Base-by-base conservation (phyloP, 2,113 vertebrate genomes). In the Rissa tridactyla region DNA sequence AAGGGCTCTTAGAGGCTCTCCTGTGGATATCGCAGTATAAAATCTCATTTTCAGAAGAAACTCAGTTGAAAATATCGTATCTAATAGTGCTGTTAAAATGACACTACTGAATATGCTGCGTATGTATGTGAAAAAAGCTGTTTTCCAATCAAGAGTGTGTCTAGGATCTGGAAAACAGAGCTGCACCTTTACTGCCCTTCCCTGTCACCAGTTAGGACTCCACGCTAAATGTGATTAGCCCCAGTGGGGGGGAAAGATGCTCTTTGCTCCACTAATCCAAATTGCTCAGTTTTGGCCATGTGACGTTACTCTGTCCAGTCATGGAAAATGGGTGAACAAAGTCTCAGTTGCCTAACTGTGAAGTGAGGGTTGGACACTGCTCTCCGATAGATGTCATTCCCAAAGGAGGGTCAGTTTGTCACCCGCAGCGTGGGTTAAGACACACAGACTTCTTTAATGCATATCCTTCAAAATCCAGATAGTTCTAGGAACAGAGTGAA, bases 111-210 rank as follows among this genome's bases (percentile, higher is more conserved):
- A 46, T 82, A 27, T 73, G 51, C 49, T 86, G 64, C 0, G 4
- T 95, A 51, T 89, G 38, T 91, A 70, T 64, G 62, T 79, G 70
- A 40, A 55, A 52, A 87, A 82, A 60, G 23, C 54, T 88, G 82
- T 77, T 90, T 95, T 91, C 88, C 6, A 2, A 79, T 52, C 75
- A 77, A 54, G 61, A 92, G 22, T 22, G 15, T 70, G 15, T 54
- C 64, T 32, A 54, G 54, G 82, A 84, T 92, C 62, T 94, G 90
- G 82, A 90, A 94, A 93, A 90, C 82, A 90, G 54, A 86, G 13
- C 30, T 66, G 16, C 44, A 65, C 72, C 46, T 91, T 49, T 57
- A 32, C 60, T 64, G 8, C 49, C 85, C 54, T 80, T 90, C 75
- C 57, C 62, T 86, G 66, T 76, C 42, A n/a, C 38, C 52, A 3